Evolutionary conservation across 2,113 vertebrate species (phyloP).

Genomic region (Grammomys surdaster): DNA sequence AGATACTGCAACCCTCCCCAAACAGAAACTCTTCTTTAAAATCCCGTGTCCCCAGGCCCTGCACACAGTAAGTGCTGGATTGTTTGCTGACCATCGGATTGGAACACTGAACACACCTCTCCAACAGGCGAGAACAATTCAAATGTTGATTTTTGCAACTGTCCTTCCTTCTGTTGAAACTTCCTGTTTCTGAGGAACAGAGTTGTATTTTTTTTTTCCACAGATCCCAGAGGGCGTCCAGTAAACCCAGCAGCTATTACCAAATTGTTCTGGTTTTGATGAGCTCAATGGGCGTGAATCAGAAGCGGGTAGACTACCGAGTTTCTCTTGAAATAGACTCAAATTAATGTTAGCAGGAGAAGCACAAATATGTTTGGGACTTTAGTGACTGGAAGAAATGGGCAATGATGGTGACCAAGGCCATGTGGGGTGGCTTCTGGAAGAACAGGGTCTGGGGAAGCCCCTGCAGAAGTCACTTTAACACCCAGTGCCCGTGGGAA

Average conservation of each 20-base stretch:
- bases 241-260: constrained; percentile 80
- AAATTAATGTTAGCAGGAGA: constrained; percentile 45
- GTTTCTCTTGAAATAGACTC: constrained; percentile 78
- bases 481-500: not conserved
- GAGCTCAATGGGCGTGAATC: constrained; percentile 80
- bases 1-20: not conserved
- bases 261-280: constrained; percentile 82
- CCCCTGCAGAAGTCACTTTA: not conserved
- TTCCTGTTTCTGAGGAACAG: constrained; percentile 84
- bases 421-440: not conserved
- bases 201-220: constrained; percentile 54
- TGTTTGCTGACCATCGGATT: not conserved
- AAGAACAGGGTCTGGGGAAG: accelerated
- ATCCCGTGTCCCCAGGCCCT: not conserved
- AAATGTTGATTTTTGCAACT: constrained; percentile 64
- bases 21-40: not conserved
- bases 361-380: constrained; percentile 41
- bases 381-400: not conserved
- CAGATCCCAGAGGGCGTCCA: constrained; percentile 80
- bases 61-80: not conserved
- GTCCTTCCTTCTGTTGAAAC: constrained; percentile 75
- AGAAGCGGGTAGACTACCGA: constrained; percentile 54
- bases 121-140: constrained; percentile 14
- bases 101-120: not conserved
- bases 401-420: not conserved